These are phyloP conservation scores for Micronycteris hirsuta DNA, from an alignment of 2,113 vertebrate species.

Conservation along the genomic window DNA sequence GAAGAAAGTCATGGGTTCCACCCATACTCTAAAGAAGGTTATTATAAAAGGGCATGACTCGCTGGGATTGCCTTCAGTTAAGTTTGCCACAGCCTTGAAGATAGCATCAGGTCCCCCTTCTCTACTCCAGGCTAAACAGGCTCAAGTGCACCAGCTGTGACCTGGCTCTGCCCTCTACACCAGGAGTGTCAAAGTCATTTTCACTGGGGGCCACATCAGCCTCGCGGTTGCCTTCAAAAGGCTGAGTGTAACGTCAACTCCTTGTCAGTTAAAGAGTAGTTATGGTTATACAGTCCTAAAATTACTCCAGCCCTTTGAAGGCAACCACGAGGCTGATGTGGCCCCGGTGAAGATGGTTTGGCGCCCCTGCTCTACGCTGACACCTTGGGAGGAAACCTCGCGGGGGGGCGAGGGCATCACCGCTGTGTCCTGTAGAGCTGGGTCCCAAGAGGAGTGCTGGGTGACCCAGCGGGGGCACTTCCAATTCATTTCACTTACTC, in stretches of 20 bases:
- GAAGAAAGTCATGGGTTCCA: not conserved
- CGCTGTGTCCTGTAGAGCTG: not conserved
- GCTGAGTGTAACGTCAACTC: too few relatives aligned
- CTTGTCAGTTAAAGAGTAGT: too few relatives aligned
- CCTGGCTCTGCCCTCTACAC: not conserved
- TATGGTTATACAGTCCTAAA: too few relatives aligned
- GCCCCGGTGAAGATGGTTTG: too few relatives aligned
- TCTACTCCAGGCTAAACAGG: not conserved
- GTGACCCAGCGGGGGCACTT: not conserved
- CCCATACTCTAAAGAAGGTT: not conserved
- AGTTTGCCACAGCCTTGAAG: not conserved
- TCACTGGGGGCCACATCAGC: too few relatives aligned
- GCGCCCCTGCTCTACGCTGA: not conserved
- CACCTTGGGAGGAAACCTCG: not conserved
- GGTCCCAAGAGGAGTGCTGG: not conserved
- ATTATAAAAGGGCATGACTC: not conserved
- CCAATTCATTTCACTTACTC: not conserved
- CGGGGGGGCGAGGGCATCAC: accelerated
- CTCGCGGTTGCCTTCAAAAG: too few relatives aligned
- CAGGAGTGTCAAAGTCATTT: too few relatives aligned
- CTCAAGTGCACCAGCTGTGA: not conserved
- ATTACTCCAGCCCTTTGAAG: too few relatives aligned
- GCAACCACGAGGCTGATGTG: too few relatives aligned
- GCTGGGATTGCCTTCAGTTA: not conserved
- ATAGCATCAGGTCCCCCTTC: not conserved